Evolutionary conservation across 2,797 vertebrate genomes (phyloP), one percentile per base, ranked within the genome.

Genomic region (Meriones psammophilus): DNA sequence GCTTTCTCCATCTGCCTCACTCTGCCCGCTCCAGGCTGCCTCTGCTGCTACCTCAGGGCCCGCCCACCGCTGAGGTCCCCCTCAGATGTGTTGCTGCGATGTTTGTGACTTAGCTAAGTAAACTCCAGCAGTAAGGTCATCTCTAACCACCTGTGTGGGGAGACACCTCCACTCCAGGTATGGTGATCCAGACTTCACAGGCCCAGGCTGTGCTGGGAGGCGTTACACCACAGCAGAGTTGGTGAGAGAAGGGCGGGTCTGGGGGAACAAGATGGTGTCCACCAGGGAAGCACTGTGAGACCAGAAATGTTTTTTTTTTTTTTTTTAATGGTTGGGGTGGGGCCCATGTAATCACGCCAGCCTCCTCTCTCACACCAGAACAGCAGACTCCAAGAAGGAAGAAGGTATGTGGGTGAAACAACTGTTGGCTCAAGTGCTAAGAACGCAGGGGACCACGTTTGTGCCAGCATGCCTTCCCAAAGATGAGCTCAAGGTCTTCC

Each of bases 381-480:
- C 36, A 36, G 92, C 89, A 62, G 39, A 39, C 12, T 8, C 42
- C 12, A 3, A 60, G 60, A 58, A 58, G 1, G 80, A 92, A 39
- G 64, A 39, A 14, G 7, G 12, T 36, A 2, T 28, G 56, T 14
- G 8, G 0, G 10, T 7, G n/a, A 6, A 74, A 2, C 9, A 7
- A 13, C 26, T 30, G n/a, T 74, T 73, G 8, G 46, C 3, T 15
- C 12, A 26, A 2, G 22, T 28, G 4, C 26, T 42, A 15, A 2
- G 54, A 84, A 36, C 24, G n/a, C 28, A 66, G 22, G 4, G 64
- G 66, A 42, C 62, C 42, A 58, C 33, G 66, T 78, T 54, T 13
- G 4, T 1, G 0, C 22, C 62, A 30, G 56, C 58, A 39, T 20
- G 50, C 33, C 73, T 89, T 42, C 46, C 58, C 24, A 24, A 68